Evolutionary conservation across 2,888 invertebrate genomes (phyloP).

Genomic region (Pristionchus arcanus): DNA sequence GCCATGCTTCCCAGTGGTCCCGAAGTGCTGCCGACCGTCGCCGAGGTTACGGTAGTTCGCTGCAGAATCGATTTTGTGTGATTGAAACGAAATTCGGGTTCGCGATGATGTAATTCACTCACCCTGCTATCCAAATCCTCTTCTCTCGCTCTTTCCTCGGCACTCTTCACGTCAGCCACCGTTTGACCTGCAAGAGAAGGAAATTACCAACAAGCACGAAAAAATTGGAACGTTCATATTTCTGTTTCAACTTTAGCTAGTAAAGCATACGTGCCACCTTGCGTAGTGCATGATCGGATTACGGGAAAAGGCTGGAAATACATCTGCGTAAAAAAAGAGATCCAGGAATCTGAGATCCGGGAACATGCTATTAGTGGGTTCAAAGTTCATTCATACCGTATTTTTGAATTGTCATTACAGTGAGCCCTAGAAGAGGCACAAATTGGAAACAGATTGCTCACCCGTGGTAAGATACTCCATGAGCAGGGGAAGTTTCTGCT

Average conservation of each 20-base stretch:
- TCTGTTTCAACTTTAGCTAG: background rate
- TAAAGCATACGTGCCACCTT: background rate
- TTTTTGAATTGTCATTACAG: no score
- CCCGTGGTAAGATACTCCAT: slow-evolving; percentile 64
- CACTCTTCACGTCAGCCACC: slow-evolving; percentile 4
- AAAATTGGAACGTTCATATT: background rate
- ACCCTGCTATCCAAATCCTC: background rate
- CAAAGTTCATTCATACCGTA: no score
- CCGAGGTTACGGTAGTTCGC: slow-evolving; percentile 40
- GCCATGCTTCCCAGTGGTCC: slow-evolving; percentile 49
- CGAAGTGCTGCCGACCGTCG: slow-evolving; percentile 46
- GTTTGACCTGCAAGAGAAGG: background rate
- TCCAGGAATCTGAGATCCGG: no score
- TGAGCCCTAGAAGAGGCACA: background rate
- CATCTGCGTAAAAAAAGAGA: no score
- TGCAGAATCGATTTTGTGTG: background rate
- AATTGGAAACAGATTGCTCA: background rate
- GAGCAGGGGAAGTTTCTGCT: slow-evolving; percentile 63
- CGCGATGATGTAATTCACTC: background rate
- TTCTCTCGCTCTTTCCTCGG: background rate
- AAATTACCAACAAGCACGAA: background rate
- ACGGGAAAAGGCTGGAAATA: no score
- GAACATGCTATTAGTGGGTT: no score
- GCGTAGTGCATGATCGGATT: no score
- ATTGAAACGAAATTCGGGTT: background rate